Evolutionary conservation across 2,888 invertebrate genomes (phyloP).

Genomic region (Cactoblastis cactorum): DNA sequence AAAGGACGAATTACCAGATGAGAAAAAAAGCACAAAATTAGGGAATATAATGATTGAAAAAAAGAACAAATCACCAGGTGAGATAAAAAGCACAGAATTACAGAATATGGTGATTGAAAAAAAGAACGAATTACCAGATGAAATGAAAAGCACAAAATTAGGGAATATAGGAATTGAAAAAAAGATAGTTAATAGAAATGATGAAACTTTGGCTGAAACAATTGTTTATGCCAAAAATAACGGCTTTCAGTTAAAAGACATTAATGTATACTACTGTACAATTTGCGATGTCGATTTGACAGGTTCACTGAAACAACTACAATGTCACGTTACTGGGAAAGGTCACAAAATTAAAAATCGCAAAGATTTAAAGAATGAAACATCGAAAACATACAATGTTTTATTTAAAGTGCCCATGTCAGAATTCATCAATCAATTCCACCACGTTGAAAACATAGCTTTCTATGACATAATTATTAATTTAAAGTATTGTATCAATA

Average conservation of each 20-base stretch:
- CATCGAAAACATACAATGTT: background rate
- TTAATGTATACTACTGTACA: conserved; percentile 25
- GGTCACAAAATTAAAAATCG: conserved; percentile 24
- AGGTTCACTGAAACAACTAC: conserved; percentile 23
- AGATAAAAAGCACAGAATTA: too few relatives aligned
- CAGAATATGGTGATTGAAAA: too few relatives aligned
- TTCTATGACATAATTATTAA: conserved; percentile 32
- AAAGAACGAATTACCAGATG: too few relatives aligned
- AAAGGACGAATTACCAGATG: too few relatives aligned
- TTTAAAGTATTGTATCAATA: conserved; percentile 30
- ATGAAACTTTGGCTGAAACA: conserved; percentile 17
- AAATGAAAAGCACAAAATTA: too few relatives aligned
- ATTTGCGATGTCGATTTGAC: conserved; percentile 26
- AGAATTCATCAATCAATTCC: conserved; percentile 20
- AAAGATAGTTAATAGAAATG: conserved; percentile 7
- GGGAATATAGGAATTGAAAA: too few relatives aligned
- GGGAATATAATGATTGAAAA: too few relatives aligned
- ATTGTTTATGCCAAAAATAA: conserved; percentile 25
- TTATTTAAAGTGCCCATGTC: conserved; percentile 4
- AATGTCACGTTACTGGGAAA: conserved; percentile 24
- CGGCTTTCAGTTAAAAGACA: conserved; percentile 19
- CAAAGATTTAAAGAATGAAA: background rate
- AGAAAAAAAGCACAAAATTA: too few relatives aligned
- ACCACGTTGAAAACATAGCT: conserved; percentile 15
- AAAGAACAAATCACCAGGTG: too few relatives aligned